phyloP scores from a whole-genome alignment of 2,113 vertebrate genomes.

The Drymodes brunneopygia region DNA sequence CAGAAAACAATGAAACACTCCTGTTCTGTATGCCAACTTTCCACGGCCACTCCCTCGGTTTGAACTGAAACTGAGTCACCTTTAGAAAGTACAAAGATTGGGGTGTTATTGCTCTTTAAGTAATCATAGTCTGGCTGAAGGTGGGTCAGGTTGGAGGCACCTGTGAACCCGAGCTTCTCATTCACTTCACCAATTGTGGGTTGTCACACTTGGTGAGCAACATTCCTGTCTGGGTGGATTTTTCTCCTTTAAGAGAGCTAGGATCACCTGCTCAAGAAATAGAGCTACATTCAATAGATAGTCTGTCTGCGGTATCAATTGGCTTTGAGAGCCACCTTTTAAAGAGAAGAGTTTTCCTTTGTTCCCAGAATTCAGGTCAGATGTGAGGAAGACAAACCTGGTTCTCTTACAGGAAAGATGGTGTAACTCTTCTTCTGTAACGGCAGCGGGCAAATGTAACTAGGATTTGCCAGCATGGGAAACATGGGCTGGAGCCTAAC shows the following conservation, averaged over 20 bases:
- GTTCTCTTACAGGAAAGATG: background rate
- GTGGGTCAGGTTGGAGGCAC: background rate
- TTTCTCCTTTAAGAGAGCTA: background rate
- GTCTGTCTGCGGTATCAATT: background rate
- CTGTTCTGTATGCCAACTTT: background rate
- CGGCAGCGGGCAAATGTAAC: background rate
- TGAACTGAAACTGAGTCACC: background rate
- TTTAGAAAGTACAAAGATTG: background rate
- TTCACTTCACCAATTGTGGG: background rate
- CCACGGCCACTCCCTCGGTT: background rate
- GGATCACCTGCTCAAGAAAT: background rate
- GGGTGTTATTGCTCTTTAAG: background rate
- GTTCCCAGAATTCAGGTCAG: background rate
- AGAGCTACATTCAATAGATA: background rate
- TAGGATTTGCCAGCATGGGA: background rate
- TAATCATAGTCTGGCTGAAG: background rate
- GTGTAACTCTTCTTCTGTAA: background rate
- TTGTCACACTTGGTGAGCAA: conserved; percentile 14
- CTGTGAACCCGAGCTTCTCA: background rate
- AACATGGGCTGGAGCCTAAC: background rate
- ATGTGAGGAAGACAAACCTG: background rate
- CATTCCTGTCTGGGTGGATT: background rate
- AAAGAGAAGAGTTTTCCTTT: background rate
- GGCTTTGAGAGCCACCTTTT: background rate
- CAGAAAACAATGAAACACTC: background rate